These are phyloP conservation scores for Iphiclides podalirius DNA, from an alignment of 2,888 invertebrate genomes.

Conservation along the genomic window DNA sequence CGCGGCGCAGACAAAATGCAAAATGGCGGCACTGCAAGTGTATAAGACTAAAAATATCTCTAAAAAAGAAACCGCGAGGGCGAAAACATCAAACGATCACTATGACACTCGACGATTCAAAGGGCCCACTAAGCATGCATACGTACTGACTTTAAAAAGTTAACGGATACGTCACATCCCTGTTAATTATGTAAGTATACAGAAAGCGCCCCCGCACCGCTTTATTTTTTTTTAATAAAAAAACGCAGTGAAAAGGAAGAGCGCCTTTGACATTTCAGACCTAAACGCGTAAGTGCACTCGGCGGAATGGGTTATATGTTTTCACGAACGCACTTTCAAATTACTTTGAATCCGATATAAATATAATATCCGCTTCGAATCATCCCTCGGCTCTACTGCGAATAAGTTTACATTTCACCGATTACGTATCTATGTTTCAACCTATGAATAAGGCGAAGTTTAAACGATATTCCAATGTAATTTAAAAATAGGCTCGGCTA, in stretches of 20 bases:
- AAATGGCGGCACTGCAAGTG: constrained; percentile 12
- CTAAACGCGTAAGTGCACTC: constrained; percentile 51
- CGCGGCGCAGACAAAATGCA: constrained; percentile 13
- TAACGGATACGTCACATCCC: constrained; percentile 47
- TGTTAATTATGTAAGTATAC: constrained; percentile 66
- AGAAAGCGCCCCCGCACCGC: constrained; percentile 40
- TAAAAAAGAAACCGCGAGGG: constrained; percentile 31
- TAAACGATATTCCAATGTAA: too few relatives aligned
- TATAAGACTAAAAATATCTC: constrained; percentile 28
- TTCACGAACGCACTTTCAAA: constrained; percentile 31
- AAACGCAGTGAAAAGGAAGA: constrained; percentile 73
- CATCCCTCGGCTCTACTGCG: too few relatives aligned
- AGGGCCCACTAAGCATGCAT: constrained; percentile 50
- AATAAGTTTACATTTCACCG: too few relatives aligned
- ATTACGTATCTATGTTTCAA: too few relatives aligned
- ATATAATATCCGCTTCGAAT: too few relatives aligned
- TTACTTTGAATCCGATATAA: constrained; percentile 18
- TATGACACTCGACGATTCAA: constrained; percentile 62
- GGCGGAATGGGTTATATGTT: constrained; percentile 49
- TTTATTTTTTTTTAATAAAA: constrained; percentile 54
- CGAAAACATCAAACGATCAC: constrained; percentile 47
- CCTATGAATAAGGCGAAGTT: too few relatives aligned
- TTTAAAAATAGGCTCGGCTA: too few relatives aligned
- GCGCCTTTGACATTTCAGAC: constrained; percentile 64
- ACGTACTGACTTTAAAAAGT: constrained; percentile 50